phyloP scores from a whole-genome alignment of 2,113 vertebrate genomes.

The Myocastor coypus region DNA sequence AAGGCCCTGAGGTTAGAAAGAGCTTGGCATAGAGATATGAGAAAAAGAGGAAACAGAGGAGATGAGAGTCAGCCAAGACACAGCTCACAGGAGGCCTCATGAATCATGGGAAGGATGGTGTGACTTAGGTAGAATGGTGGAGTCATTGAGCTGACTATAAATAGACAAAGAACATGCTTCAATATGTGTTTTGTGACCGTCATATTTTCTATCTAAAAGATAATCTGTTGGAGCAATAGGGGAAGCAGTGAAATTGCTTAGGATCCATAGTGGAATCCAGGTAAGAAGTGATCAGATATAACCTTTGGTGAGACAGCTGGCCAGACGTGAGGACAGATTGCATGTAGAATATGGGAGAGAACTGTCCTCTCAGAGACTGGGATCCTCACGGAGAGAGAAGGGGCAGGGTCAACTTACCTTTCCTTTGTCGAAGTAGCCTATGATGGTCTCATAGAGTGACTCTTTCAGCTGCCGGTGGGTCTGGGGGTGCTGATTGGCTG shows the following conservation, averaged over 20 bases:
- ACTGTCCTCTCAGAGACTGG: background rate
- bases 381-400: background rate
- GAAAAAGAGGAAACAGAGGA: background rate
- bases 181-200: background rate
- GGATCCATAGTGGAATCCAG: background rate
- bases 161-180: background rate
- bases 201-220: background rate
- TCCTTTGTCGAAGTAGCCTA: constrained; percentile 98
- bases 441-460: constrained; percentile 94
- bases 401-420: constrained; percentile 88
- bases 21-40: background rate
- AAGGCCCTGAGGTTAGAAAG: background rate
- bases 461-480: constrained; percentile 97
- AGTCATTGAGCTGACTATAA: background rate
- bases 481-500: constrained; percentile 93
- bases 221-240: background rate
- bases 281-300: background rate
- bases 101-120: background rate
- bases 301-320: background rate
- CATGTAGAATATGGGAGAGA: background rate
- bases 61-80: background rate
- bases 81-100: fast-evolving
- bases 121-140: background rate
- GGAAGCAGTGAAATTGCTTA: background rate
- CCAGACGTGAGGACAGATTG: background rate